phyloP scores from a whole-genome alignment of 2,113 vertebrate genomes.

The Sylvia atricapilla region DNA sequence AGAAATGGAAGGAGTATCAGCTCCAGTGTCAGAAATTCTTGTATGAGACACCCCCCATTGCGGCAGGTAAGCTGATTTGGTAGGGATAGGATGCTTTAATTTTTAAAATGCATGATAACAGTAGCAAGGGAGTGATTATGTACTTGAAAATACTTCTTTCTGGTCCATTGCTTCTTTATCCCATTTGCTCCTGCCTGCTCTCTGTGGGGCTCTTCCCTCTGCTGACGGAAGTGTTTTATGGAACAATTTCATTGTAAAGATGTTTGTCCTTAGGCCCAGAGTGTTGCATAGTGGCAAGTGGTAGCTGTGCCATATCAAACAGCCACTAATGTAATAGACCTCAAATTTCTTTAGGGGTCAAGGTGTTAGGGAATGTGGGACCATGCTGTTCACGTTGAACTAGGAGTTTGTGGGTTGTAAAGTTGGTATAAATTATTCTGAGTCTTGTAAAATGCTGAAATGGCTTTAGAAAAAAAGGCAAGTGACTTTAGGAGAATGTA shows the following conservation, averaged over 20 bases:
- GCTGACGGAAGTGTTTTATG: background rate
- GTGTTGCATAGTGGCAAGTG: background rate
- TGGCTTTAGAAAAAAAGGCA: background rate
- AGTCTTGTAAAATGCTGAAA: background rate
- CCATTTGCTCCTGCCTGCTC: background rate
- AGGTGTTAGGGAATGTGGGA: background rate
- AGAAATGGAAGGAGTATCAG: conserved; percentile 79
- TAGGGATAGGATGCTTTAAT: background rate
- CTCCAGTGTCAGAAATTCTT: conserved; percentile 75
- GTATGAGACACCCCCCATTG: conserved; percentile 59
- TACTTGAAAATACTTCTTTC: background rate
- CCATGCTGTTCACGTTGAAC: background rate
- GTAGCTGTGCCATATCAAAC: background rate
- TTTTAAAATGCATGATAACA: background rate
- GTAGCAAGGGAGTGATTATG: background rate
- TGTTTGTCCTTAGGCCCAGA: background rate
- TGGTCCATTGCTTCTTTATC: background rate
- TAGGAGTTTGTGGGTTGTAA: background rate
- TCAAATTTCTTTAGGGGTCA: background rate
- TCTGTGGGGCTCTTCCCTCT: background rate
- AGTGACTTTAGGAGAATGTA: background rate
- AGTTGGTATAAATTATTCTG: background rate
- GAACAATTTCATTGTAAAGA: background rate
- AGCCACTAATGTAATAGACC: background rate
- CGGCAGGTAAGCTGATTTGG: conserved; percentile 60